phyloP scores from a whole-genome alignment of 2,888 invertebrate genomes.

The Mythimna pallens region DNA sequence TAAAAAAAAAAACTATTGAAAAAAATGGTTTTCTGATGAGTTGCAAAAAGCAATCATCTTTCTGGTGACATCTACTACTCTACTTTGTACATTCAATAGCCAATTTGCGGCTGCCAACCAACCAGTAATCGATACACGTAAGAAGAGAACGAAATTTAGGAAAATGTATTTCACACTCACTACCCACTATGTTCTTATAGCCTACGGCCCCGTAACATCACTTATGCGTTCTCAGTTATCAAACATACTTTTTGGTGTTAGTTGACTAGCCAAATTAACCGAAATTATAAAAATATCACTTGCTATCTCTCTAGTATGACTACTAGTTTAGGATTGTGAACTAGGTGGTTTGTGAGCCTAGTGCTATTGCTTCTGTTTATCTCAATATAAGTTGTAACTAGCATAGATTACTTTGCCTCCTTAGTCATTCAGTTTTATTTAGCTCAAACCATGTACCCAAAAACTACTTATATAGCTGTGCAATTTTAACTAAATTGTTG shows the following conservation, averaged over 20 bases:
- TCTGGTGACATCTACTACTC: too few species aligned
- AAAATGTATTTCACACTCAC: not conserved
- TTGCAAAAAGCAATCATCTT: too few species aligned
- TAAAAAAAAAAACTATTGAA: too few species aligned
- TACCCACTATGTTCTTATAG: not conserved
- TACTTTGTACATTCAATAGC: too few species aligned
- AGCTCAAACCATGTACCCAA: not conserved
- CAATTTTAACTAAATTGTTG: not conserved
- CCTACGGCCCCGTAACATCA: not conserved
- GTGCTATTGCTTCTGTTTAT: too few species aligned
- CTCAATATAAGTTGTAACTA: not conserved
- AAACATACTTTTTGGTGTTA: too few species aligned
- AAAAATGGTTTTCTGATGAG: too few species aligned
- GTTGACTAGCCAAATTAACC: too few species aligned
- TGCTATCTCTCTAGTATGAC: not conserved
- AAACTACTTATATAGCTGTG: not conserved
- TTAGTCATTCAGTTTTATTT: not conserved
- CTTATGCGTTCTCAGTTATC: too few species aligned
- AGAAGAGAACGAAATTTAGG: not conserved
- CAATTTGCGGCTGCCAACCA: too few species aligned
- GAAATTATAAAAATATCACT: too few species aligned
- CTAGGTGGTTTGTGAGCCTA: not conserved
- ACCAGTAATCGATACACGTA: too few species aligned
- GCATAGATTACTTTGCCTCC: not conserved
- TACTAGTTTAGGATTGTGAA: not conserved